Evolutionary conservation across 2,888 invertebrate species (phyloP).

Genomic region (Acanthococcus lagerstroemiae): DNA sequence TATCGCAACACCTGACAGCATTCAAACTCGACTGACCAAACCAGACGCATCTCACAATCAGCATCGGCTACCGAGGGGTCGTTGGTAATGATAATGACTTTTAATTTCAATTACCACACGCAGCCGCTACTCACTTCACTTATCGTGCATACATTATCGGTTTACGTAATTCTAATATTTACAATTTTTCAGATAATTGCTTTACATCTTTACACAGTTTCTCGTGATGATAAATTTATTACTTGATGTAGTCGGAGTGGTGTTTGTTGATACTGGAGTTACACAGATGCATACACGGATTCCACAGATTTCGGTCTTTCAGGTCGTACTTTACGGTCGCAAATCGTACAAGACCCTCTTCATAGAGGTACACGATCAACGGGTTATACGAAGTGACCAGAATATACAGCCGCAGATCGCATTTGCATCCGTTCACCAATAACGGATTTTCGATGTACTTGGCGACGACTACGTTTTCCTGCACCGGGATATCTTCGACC

Average conservation of each 20-base stretch:
- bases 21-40: no score
- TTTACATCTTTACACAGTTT: no score
- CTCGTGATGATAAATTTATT: no score
- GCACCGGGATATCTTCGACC: slow-evolving; percentile 82
- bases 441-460: slow-evolving; percentile 80
- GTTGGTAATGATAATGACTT: no score
- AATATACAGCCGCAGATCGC: slow-evolving; percentile 90
- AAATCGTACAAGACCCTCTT: slow-evolving; percentile 89
- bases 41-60: no score
- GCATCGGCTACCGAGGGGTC: no score
- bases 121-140: no score
- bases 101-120: no score
- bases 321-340: slow-evolving; percentile 91
- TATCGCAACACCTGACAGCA: no score
- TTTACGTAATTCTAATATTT: no score
- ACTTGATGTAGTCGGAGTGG: slow-evolving; percentile 90
- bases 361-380: slow-evolving; percentile 83
- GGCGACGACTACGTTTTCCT: slow-evolving; percentile 82
- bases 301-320: slow-evolving; percentile 85
- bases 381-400: slow-evolving; percentile 92
- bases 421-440: slow-evolving; percentile 87
- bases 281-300: slow-evolving; percentile 93
- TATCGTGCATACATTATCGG: no score
- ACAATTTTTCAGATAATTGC: no score
- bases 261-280: slow-evolving; percentile 98